Base-by-base conservation (phyloP, 2,888 invertebrate genomes). In the Pycnomerus fuliginosus region DNA sequence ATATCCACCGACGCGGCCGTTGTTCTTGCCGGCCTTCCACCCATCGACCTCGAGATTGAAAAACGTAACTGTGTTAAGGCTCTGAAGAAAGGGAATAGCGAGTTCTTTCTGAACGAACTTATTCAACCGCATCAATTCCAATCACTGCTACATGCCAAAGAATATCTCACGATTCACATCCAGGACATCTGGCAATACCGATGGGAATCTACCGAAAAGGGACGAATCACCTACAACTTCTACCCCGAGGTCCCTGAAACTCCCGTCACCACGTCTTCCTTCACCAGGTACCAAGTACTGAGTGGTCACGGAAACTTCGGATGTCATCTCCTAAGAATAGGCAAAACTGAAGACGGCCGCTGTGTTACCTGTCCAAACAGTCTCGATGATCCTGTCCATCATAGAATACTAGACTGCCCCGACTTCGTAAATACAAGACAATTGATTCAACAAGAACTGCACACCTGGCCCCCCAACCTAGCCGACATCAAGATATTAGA, bases 141-240 rank as follows among this genome's bases (percentile, higher is more conserved):
- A 10, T 28, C 28, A 10, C 1, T 16, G 2, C 2, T 5, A 1
- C 40, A 40, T 16, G 14, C 14, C 20, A 13, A 11, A 7, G 10
- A 13, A 4, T 32, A 39, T 12, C 3, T 31, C 1, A 1, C 1
- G 2, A 8, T 31, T 7, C 13, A 7, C 5, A 14, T 25, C 2
- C 5, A 13, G 1, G 40, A 40, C 12, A 1, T n/a, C 3, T 40
- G 40, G 40, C 32, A 32, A 13, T 3, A 40, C 8, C 1, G 31
- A 24, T 40, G 40, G 32, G 32, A 25, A 5, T 27, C 7, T 3
- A 16, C 27, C 3, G 7, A 14, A n/a, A 40, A 40, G 25, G 32
- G 40, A 10, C 22, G 40, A 1, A 25, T 15, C 2, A 24, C 40
- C 2, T 32, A 16, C 15, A 8, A 24, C 4, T 33, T 40, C 13